Conservation (phyloP, 2,113 vertebrate genomes). For the Athene cunicularia region DNA sequence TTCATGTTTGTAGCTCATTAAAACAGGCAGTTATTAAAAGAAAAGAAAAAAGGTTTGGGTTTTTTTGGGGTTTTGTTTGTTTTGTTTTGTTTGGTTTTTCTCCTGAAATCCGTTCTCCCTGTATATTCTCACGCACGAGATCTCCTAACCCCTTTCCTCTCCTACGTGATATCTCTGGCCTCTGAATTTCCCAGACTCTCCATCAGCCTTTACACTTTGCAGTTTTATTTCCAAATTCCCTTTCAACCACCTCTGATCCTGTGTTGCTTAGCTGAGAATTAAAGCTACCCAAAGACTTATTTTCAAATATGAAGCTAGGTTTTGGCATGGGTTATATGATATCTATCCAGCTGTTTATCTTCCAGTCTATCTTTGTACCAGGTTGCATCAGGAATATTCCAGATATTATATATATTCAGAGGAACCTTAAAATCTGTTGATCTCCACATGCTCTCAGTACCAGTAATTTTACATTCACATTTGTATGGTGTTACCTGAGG, state of each 20-base stretch:
- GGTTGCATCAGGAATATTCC: not conserved
- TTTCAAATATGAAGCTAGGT: not conserved
- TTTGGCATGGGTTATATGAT: not conserved
- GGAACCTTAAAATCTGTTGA: not conserved
- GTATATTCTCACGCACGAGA: not conserved
- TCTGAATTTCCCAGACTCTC: not conserved
- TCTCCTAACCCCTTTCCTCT: not conserved
- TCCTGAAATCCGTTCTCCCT: not conserved
- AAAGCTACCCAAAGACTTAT: not conserved
- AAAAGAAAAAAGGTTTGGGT: not conserved
- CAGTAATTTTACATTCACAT: not conserved
- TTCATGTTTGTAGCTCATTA: not conserved
- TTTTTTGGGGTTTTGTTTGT: not conserved
- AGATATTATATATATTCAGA: not conserved
- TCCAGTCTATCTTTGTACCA: not conserved
- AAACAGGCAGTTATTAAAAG: not conserved
- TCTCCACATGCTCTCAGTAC: not conserved
- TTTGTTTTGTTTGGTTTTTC: not conserved
- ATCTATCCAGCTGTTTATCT: not conserved
- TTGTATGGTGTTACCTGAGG: not conserved
- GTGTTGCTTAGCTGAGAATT: not conserved
- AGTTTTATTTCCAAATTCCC: not conserved
- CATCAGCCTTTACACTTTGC: not conserved
- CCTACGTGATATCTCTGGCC: accelerated
- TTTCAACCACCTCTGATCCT: not conserved